Evolutionary conservation across 1,140 invertebrate genomes (phyloP).

Genomic region (Galleria mellonella): DNA sequence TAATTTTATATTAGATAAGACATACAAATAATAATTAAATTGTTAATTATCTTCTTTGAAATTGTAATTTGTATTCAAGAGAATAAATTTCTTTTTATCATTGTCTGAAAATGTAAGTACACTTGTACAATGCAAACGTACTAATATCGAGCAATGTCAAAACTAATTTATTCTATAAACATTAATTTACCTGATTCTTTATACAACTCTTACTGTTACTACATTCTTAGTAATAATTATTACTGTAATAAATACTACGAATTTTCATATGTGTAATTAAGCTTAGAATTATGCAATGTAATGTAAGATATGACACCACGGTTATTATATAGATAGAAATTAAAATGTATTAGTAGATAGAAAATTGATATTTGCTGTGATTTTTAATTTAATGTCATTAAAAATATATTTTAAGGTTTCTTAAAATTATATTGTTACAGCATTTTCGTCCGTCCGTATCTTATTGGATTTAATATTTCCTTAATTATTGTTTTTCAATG

Average conservation of each 20-base stretch:
- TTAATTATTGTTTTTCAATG: neutral
- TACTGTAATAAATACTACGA: conserved; percentile 14
- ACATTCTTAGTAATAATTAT: too few relatives aligned
- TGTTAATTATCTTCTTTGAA: too few relatives aligned
- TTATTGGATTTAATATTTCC: neutral
- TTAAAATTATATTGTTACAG: conserved; percentile 7
- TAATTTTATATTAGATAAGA: too few relatives aligned
- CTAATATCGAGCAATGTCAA: too few relatives aligned
- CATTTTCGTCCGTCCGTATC: neutral
- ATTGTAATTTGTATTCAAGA: too few relatives aligned
- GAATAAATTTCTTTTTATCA: too few relatives aligned
- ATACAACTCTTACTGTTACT: too few relatives aligned
- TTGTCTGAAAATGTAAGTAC: too few relatives aligned
- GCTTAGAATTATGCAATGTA: conserved; percentile 16
- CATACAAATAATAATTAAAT: too few relatives aligned
- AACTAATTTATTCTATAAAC: too few relatives aligned
- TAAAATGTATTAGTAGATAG: conserved; percentile 32
- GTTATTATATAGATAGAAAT: conserved; percentile 26
- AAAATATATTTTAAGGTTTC: conserved; percentile 20
- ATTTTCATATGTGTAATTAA: conserved; percentile 21
- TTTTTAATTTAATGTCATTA: conserved; percentile 35
- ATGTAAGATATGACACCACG: conserved; percentile 37
- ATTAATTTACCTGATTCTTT: too few relatives aligned
- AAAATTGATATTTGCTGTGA: conserved; percentile 48
- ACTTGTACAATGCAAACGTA: too few relatives aligned